Evolutionary conservation across 23 tunicate species (phyloP).

Genomic region (Styela plicata): DNA sequence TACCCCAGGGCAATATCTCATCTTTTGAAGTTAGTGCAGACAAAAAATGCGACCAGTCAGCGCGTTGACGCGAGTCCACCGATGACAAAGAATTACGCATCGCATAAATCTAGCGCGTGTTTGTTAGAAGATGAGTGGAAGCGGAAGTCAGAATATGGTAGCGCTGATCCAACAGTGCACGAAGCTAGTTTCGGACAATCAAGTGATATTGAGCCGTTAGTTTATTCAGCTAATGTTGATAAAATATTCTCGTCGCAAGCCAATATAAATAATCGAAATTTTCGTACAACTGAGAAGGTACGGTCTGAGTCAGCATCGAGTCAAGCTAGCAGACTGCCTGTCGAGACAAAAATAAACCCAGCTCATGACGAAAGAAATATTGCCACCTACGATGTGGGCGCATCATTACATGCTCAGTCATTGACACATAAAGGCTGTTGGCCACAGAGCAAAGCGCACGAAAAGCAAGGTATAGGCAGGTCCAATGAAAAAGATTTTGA

Average conservation of each 20-base stretch:
- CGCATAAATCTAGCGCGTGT: constrained; percentile 28
- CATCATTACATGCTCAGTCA: constrained; percentile 28
- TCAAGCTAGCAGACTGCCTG: constrained; percentile 1
- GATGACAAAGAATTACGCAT: constrained; percentile 36
- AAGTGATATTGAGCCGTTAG: background rate
- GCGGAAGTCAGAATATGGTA: constrained; percentile 38
- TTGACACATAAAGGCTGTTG: background rate
- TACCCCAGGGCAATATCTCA: background rate
- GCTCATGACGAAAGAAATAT: constrained; percentile 29
- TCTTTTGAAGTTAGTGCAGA: background rate
- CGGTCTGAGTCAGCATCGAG: constrained; percentile 17
- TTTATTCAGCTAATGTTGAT: background rate
- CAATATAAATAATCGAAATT: background rate
- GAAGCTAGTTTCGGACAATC: constrained; percentile 28
- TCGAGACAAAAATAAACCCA: constrained; percentile 22
- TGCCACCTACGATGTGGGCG: constrained; percentile 28
- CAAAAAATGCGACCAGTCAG: background rate
- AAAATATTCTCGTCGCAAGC: no score
- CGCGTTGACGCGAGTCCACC: constrained; percentile 18
- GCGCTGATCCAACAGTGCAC: constrained; percentile 25
- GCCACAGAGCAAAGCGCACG: background rate
- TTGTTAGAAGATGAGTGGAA: constrained; percentile 31
- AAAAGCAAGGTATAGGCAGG: constrained; percentile 18
- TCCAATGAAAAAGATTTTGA: background rate
- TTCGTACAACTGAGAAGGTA: constrained; percentile 5